Evolutionary conservation across 53 echinoderm and acorn worm genomes (phyloP), one percentile per base, ranked within the genome.

Genomic region (Antedon mediterranea): DNA sequence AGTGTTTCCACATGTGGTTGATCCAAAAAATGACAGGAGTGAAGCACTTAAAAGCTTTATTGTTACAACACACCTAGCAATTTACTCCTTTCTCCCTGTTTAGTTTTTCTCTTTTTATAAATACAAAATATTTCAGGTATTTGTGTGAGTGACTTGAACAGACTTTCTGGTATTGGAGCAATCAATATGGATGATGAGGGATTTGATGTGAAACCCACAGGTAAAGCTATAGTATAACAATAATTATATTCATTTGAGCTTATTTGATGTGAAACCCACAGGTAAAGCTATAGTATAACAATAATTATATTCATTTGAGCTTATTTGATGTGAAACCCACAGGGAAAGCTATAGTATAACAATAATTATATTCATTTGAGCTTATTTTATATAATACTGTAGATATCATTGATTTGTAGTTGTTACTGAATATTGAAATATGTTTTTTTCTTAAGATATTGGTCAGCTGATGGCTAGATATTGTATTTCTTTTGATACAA

Each of bases 401-500:
- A n/a, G n/a, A n/a, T n/a, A n/a, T n/a, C n/a, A n/a, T n/a, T n/a
- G n/a, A n/a, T n/a, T n/a, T n/a, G n/a, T n/a, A n/a, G n/a, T n/a
- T 37, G 37, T 37, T 37, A 37, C 9, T 18, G 9, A 57, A 57
- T 18, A 11, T 15, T 5, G 2, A 57, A 8, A 57, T 23, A 8
- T 57, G 7, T 57, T 57, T 0, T 57, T 0, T 75, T 20, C 72
- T 71, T 0, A 80, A 92, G 93, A 92, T 72, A 82, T 86, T 15
- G 93, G 93, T 7, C 81, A 85, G 26, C 31, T 92, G 72, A 92
- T 92, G 93, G 93, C 92, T 44, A 86, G 93, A 30, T 92, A 92
- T 75, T 92, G 93, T 71, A 89, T 92, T 71, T 85, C 89, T 42
- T 92, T 77, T 87, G 85, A 92, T 82, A 92, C 87, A 78, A 89